These are phyloP conservation scores for Eupsilia transversa DNA, from an alignment of 2,888 invertebrate species.

Conservation along the genomic window DNA sequence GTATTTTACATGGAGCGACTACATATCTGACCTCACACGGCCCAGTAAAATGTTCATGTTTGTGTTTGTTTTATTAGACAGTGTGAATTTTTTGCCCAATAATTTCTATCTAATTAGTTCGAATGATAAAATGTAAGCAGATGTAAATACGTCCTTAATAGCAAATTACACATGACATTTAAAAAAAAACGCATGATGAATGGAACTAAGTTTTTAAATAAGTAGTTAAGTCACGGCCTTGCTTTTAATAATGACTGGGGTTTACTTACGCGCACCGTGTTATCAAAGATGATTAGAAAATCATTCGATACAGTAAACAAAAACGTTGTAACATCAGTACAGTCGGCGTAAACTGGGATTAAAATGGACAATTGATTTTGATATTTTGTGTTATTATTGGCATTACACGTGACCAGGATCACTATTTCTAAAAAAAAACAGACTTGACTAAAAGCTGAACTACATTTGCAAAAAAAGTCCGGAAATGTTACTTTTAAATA, in stretches of 20 bases:
- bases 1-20: no score
- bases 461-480: background rate
- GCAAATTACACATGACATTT: no score
- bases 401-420: background rate
- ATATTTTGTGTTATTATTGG: background rate
- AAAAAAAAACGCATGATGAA: constrained; percentile 33
- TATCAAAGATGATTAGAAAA: constrained; percentile 20
- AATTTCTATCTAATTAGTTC: background rate
- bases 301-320: constrained; percentile 10
- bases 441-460: no score
- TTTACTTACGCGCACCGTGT: constrained; percentile 37
- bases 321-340: background rate
- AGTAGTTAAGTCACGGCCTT: constrained; percentile 29
- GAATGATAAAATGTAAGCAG: background rate
- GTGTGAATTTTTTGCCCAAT: background rate
- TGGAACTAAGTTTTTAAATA: background rate
- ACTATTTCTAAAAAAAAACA: background rate
- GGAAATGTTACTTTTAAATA: background rate
- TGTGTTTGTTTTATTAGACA: no score
- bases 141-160: no score
- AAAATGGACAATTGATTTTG: background rate
- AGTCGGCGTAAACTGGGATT: no score
- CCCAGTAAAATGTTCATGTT: no score
- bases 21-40: no score
- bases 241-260: constrained; percentile 44